Percentiles rank a stretch among this genome's conserved stretches.
Conservation (phyloP, 2,888 invertebrate genomes). For the Mesorhabditis spiculigera region DNA sequence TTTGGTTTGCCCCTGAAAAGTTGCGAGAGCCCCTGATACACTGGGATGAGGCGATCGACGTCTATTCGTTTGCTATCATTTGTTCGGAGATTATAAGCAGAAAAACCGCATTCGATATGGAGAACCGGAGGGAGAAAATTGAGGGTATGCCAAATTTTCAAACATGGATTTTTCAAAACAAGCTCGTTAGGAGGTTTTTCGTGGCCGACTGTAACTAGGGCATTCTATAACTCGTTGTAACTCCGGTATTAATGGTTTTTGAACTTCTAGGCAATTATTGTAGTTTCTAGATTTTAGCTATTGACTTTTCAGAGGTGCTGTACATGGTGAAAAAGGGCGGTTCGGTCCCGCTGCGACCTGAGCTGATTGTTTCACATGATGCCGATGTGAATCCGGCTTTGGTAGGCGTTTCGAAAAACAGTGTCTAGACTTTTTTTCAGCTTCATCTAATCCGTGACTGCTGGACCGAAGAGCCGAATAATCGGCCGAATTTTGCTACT, state of each 20-base stretch:
- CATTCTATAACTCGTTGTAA: no score
- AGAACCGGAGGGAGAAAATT: constrained; percentile 30
- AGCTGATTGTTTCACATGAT: constrained; percentile 23
- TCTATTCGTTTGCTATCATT: constrained; percentile 53
- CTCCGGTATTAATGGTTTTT: no score
- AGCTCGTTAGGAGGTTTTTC: neutral
- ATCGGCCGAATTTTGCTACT: constrained; percentile 44
- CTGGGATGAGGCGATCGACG: constrained; percentile 41
- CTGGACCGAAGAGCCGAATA: constrained; percentile 47
- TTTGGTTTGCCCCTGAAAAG: constrained; percentile 54
- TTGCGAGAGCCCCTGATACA: constrained; percentile 27
- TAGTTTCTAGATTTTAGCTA: no score
- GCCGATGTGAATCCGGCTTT: constrained; percentile 44
- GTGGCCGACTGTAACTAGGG: no score
- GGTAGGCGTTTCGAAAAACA: constrained; percentile 14
- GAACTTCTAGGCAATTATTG: no score
- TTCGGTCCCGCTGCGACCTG: constrained; percentile 31
- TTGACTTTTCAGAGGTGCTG: constrained; percentile 32
- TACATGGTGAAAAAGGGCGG: constrained; percentile 49
- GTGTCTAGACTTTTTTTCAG: constrained; percentile 17
- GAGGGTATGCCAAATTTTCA: constrained; percentile 20
- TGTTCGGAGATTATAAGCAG: constrained; percentile 51
- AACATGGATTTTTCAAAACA: neutral
- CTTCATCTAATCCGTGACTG: constrained; percentile 51
- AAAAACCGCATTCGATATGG: constrained; percentile 49